Conservation (phyloP, 2,113 vertebrate genomes). For the Isichthys henryi region DNA sequence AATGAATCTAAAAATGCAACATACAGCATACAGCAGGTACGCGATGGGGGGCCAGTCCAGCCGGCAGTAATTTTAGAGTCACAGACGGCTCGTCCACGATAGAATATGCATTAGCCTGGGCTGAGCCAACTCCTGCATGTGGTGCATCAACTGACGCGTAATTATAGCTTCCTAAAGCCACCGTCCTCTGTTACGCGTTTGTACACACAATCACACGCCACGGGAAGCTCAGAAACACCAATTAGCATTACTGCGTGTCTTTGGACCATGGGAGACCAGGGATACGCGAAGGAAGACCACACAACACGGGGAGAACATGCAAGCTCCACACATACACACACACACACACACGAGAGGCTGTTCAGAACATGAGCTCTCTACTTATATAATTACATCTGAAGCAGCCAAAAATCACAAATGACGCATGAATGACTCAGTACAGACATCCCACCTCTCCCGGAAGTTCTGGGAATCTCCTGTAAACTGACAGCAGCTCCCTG, state of each 20-base stretch:
- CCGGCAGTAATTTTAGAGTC: neutral
- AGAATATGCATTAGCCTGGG: neutral
- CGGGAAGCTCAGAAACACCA: neutral
- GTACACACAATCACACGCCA: neutral
- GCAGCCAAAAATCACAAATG: neutral
- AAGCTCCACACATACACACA: neutral
- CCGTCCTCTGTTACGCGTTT: neutral
- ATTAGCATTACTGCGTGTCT: neutral
- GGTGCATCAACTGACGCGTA: neutral
- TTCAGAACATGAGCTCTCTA: neutral
- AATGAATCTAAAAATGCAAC: neutral
- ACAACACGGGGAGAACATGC: neutral
- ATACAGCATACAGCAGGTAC: neutral
- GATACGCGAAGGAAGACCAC: neutral
- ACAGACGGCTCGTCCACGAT: neutral
- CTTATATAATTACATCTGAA: neutral
- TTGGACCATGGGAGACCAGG: neutral
- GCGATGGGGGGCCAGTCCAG: neutral
- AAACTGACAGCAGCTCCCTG: neutral
- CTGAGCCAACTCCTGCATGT: neutral
- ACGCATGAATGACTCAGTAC: neutral
- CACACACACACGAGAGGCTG: neutral
- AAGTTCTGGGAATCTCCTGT: neutral
- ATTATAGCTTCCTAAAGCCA: neutral
- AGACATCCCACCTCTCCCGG: neutral